phyloP scores from a whole-genome alignment of 2,113 vertebrate genomes.

The Myodes glareolus region DNA sequence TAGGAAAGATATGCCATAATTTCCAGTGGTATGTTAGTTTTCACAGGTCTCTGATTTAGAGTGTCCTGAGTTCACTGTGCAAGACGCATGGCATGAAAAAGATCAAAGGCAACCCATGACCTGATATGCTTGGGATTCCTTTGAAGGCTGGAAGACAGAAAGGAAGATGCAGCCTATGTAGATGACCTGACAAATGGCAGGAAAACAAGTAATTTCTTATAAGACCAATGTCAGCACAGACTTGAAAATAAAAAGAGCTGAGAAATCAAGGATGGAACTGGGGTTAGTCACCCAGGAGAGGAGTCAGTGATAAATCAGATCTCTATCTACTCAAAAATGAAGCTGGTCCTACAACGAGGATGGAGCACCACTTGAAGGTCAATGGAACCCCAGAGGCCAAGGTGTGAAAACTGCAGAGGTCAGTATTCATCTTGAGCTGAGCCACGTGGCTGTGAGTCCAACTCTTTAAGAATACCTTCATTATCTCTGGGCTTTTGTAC shows the following conservation, averaged over 20 bases:
- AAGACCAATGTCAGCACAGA: not conserved
- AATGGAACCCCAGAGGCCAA: not conserved
- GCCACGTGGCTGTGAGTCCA: not conserved
- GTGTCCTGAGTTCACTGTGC: not conserved
- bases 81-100: not conserved
- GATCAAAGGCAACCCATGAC: not conserved
- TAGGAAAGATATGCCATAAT: not conserved
- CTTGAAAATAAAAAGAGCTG: not conserved
- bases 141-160: not conserved
- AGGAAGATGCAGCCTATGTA: not conserved
- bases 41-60: not conserved
- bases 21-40: not conserved
- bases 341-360: not conserved
- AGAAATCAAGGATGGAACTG: not conserved
- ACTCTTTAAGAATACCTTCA: not conserved
- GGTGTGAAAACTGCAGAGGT: not conserved
- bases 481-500: not conserved
- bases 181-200: not conserved
- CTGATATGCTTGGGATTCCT: not conserved
- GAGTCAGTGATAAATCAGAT: not conserved
- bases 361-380: not conserved
- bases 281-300: not conserved
- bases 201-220: not conserved
- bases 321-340: not conserved
- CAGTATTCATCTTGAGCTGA: not conserved